Conservation (phyloP, 2,113 vertebrate species). For the Phoenicopterus ruber region DNA sequence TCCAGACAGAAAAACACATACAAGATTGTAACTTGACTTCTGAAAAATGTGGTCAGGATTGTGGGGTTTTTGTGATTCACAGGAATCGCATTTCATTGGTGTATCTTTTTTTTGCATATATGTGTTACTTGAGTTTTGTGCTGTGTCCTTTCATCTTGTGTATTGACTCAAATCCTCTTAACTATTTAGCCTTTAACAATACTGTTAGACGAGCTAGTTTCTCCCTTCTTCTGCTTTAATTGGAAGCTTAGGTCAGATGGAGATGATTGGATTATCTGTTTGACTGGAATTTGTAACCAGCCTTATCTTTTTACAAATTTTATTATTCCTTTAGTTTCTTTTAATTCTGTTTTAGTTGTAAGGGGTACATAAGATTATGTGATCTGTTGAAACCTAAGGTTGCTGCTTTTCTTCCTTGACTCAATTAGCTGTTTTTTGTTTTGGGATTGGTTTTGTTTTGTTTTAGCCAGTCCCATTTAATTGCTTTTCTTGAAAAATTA, state of each 20-base stretch:
- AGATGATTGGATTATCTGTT: not conserved
- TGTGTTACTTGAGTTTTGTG: not conserved
- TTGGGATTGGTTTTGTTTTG: not conserved
- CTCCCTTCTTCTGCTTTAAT: not conserved
- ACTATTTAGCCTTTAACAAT: not conserved
- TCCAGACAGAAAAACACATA: not conserved
- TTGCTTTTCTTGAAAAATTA: not conserved
- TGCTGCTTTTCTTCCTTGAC: not conserved
- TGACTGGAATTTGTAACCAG: not conserved
- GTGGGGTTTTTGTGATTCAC: not conserved
- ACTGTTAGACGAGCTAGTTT: not conserved
- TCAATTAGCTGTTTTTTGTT: fast-evolving
- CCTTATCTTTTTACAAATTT: not conserved
- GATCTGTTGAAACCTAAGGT: not conserved
- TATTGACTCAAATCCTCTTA: not conserved
- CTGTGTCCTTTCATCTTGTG: not conserved
- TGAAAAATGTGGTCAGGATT: not conserved
- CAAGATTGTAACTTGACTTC: not conserved
- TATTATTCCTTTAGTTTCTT: not conserved
- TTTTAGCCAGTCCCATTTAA: not conserved
- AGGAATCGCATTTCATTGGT: not conserved
- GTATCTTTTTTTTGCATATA: not conserved
- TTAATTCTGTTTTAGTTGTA: not conserved
- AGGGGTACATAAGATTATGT: not conserved
- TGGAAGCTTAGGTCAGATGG: not conserved